A percentile compares a stretch with the other conserved stretches of the same genome.
These are phyloP conservation scores for Tapera naevia DNA, from an alignment of 2,797 vertebrate species.

Conservation along the genomic window DNA sequence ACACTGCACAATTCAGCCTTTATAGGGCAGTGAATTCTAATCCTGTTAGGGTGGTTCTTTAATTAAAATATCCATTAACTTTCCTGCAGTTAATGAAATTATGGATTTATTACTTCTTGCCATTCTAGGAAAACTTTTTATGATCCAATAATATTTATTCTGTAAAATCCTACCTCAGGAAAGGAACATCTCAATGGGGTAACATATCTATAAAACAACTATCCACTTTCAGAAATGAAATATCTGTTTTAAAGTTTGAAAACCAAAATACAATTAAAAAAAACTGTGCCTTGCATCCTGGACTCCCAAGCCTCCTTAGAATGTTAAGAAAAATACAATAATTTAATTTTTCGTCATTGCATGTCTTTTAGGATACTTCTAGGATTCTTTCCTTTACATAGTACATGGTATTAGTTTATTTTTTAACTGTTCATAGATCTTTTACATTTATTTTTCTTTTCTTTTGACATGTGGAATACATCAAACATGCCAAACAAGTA, in stretches of 20 bases:
- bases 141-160: constrained; percentile 50
- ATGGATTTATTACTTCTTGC: constrained; percentile 51
- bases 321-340: neutral
- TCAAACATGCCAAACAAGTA: neutral
- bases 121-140: constrained; percentile 23
- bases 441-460: neutral
- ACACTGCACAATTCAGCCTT: constrained; percentile 3
- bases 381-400: neutral
- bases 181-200: neutral
- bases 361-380: neutral
- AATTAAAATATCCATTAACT: constrained; percentile 64
- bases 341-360: neutral
- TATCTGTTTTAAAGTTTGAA: neutral
- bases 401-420: neutral
- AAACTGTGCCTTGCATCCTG: neutral
- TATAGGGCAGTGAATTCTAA: constrained; percentile 44
- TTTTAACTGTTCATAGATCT: neutral
- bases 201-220: neutral
- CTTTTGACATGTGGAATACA: neutral
- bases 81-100: constrained; percentile 47
- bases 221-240: neutral
- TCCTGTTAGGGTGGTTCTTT: constrained; percentile 47
- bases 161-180: constrained; percentile 24
- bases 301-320: neutral
- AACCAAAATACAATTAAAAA: neutral